Base-by-base conservation (phyloP, 2,888 invertebrate genomes). In the Rhopalosiphum nymphaeae region DNA sequence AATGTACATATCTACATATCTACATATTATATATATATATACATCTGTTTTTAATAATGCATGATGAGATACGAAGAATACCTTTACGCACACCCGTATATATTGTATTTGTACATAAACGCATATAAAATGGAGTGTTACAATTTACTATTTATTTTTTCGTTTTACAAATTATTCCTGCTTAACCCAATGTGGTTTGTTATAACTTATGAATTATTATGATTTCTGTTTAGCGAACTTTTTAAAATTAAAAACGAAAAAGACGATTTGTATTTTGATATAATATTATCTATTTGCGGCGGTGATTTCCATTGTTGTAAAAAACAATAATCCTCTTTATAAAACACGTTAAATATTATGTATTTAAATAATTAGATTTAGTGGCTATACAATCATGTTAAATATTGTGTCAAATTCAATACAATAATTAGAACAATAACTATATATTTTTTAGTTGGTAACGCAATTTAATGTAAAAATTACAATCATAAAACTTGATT, bases 41-140 rank as follows among this genome's bases (percentile, higher is more conserved):
- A 13, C 85, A 67, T 16, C 36, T 25, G 56, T n/a, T 91, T 85
- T 91, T 57, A 91, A 91, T 85, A 91, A 91, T 85, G 29, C 85
- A 85, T 91, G 44, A 53, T 85, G 56, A 25, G 3, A 91, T 56
- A 53, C 84, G 42, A 91, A 53, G 29, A 67, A 13, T 42, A 42
- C 11, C 11, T 78, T 21, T 21, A 78, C 78, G 78, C 36, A 36
- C 78, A 78, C 21, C 36, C 36, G 36, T 26, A 10, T 26, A 42
- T 29, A 86, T 46, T 46, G 44, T 7, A 46, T 46, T 11, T 44
- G 5, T 86, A 13, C 46, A 49, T 13, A 67, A 13, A 61, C 10
- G 67, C n/a, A 13, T n/a, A 46, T 46, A 86, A 13, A 16, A 21
- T 21, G 21, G 44, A 86, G 7, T 13, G 29, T 46, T 86, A 49